Base-by-base conservation (phyloP, 2,797 vertebrate genomes). In the Pseudochaenichthys georgianus region DNA sequence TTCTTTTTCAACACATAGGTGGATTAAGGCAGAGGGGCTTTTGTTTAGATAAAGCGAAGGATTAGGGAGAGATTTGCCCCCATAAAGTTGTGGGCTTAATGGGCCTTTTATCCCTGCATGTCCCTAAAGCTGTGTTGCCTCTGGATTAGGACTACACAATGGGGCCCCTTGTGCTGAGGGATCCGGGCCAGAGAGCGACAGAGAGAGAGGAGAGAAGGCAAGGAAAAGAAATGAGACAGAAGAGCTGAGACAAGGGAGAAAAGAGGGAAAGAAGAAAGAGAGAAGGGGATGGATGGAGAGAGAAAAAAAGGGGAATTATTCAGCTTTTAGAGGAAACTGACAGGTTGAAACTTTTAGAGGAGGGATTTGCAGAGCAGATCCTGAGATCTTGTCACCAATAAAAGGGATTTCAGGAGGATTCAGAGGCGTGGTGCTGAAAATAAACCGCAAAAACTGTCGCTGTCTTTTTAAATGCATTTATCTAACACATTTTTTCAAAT, bases 61-160 rank as follows among this genome's bases (percentile, higher is more conserved):
- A 98, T 98, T 98, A 98, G 95, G 95, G 91, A 96, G 91, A 97
- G 96, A 96, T 97, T 97, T 97, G 96, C 96, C 97, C 96, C 96
- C 96, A 97, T 96, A 96, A 97, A 92, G 96, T 97, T 95, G 96
- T 97, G 96, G 96, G 90, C 96, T 96, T 97, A 96, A 97, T 97
- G 96, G 96, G 89, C 96, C 96, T 98, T 98, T 98, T 97, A 98
- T 98, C 97, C 97, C 95, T 95, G 94, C 96, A 96, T 97, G 97
- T 97, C 96, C 96, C 96, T 97, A 97, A 97, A 97, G 96, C 97
- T 94, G 92, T 96, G 95, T 96, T 96, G 96, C 97, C 95, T 97
- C 96, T 96, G 97, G 97, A 98, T 98, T 98, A 98, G 95, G 93
- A 94, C 90, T 93, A 93, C 94, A 98, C 97, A 98, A 98, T 97